phyloP scores from a whole-genome alignment of 2,797 vertebrate genomes.

The Macrochelys suwanniensis region DNA sequence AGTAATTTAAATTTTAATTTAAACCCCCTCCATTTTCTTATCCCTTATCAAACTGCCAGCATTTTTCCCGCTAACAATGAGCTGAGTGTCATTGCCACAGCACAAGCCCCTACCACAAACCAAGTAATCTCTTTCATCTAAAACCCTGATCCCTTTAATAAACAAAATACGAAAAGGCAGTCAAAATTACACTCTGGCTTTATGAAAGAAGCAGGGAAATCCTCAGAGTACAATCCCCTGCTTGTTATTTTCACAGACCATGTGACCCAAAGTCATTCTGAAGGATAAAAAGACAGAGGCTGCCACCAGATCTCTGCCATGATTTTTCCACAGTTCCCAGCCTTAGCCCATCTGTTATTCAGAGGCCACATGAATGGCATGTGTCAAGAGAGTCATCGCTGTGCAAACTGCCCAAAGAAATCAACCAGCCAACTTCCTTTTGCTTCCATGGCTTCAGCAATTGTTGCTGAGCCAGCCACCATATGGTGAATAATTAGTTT shows the following conservation, averaged over 20 bases:
- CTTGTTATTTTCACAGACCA: conserved; percentile 91
- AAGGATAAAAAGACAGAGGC: conserved; percentile 87
- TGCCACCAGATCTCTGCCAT: conserved; percentile 91
- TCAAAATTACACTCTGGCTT: conserved; percentile 85
- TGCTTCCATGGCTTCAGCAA: conserved; percentile 85
- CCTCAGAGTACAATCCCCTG: conserved; percentile 90
- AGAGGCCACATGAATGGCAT: conserved; percentile 90
- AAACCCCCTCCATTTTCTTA: conserved; percentile 84
- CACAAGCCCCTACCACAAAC: conserved; percentile 83
- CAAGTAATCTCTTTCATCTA: conserved; percentile 90
- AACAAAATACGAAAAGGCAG: conserved; percentile 88
- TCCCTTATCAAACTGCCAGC: conserved; percentile 86
- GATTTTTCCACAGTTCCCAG: conserved; percentile 89
- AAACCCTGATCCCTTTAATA: conserved; percentile 89
- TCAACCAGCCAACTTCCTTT: conserved; percentile 83
- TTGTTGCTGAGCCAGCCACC: conserved; percentile 90
- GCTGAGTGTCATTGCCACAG: conserved; percentile 81
- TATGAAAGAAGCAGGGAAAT: conserved; percentile 87
- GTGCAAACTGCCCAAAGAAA: conserved; percentile 89
- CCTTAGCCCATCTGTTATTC: conserved; percentile 96
- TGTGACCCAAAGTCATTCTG: conserved; percentile 90
- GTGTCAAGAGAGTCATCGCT: conserved; percentile 93
- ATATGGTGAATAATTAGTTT: conserved; percentile 99
- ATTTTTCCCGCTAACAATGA: conserved; percentile 84
- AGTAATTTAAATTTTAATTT: conserved; percentile 90